Conservation (phyloP, 2,888 invertebrate genomes). For the Drosophila incognita region DNA sequence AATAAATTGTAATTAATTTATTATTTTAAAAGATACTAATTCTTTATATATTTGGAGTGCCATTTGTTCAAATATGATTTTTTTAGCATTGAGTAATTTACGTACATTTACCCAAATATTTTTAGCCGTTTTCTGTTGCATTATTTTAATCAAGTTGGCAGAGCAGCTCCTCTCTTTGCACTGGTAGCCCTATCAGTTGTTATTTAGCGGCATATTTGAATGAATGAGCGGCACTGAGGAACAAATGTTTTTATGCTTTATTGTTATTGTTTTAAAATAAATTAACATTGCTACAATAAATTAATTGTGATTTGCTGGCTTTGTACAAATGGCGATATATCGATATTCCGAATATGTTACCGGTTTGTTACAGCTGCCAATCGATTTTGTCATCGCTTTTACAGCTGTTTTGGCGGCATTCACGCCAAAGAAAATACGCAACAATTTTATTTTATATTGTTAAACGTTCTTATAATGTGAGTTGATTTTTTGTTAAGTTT, state of each 20-base stretch:
- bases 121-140: not conserved
- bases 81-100: not conserved
- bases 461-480: constrained; percentile 27
- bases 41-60: not conserved
- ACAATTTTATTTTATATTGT: constrained; percentile 25
- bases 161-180: not conserved
- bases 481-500: constrained; percentile 20
- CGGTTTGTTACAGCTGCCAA: not conserved
- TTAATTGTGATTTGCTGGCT: not conserved
- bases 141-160: constrained; percentile 1
- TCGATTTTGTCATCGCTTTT: constrained; percentile 32
- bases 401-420: constrained; percentile 73
- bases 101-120: not conserved
- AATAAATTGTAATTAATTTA: not conserved
- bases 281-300: not conserved
- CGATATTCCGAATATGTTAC: constrained; percentile 3
- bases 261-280: not conserved
- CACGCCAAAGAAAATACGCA: constrained; percentile 42
- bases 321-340: not conserved
- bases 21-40: not conserved
- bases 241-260: not conserved
- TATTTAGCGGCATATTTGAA: constrained; percentile 9
- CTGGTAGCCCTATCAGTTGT: not conserved
- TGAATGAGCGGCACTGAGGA: no score
- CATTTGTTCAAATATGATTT: not conserved